phyloP scores from a whole-genome alignment of 2,888 invertebrate genomes.

The Thera britannica region DNA sequence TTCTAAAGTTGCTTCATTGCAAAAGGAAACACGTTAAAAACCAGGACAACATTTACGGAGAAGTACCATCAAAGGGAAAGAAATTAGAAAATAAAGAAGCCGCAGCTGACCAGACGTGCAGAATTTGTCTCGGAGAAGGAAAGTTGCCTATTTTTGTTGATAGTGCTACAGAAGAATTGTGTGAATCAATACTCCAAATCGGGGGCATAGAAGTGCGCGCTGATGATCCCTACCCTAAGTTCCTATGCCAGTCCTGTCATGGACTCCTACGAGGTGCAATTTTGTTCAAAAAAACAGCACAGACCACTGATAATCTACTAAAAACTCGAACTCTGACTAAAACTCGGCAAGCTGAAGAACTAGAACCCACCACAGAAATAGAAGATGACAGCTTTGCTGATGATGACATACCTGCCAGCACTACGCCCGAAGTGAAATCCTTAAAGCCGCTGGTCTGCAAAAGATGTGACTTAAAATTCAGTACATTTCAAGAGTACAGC shows the following conservation, averaged over 20 bases:
- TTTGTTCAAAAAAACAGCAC: conserved; percentile 70
- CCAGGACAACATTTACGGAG: conserved; percentile 1
- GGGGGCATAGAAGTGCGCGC: conserved; percentile 58
- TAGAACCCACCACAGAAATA: conserved; percentile 31
- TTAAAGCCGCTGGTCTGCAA: conserved; percentile 47
- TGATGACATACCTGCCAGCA: conserved; percentile 22
- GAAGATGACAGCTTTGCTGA: conserved; percentile 34
- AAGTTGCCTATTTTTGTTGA: conserved; percentile 63
- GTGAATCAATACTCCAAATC: conserved; percentile 57
- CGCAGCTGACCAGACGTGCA: conserved; percentile 28
- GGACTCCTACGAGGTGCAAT: conserved; percentile 67
- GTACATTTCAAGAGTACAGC: conserved; percentile 59
- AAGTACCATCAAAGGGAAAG: conserved; percentile 10
- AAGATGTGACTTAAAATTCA: conserved; percentile 64
- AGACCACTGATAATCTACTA: conserved; percentile 59
- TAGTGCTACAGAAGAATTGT: conserved; percentile 45
- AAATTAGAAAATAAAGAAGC: conserved; percentile 3
- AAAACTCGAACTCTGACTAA: conserved; percentile 36
- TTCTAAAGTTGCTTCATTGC: conserved; percentile 34
- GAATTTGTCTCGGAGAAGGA: conserved; percentile 73
- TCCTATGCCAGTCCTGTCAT: conserved; percentile 65
- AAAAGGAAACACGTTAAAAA: conserved; percentile 12
- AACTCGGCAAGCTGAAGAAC: not conserved
- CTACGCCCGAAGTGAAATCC: conserved; percentile 29
- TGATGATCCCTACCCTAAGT: conserved; percentile 67